These are phyloP conservation scores for Trachythela sp. DNA, from an alignment of 64 coral and sea anemone species.

Conservation along the genomic window DNA sequence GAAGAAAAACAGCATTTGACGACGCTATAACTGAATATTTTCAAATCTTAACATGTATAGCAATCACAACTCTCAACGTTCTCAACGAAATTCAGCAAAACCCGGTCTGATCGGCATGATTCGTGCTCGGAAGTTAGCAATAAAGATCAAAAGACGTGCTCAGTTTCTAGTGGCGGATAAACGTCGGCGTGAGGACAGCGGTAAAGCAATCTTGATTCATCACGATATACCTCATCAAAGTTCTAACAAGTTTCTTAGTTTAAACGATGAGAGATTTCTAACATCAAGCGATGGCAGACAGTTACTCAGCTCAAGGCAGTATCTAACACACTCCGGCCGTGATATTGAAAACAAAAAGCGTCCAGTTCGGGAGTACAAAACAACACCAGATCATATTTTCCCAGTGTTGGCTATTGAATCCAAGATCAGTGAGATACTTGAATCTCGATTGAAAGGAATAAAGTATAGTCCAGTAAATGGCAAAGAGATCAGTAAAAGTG, in stretches of 20 bases:
- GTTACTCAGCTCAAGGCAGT: neutral
- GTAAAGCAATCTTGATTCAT: conserved; percentile 64
- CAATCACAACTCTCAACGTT: neutral
- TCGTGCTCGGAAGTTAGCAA: conserved; percentile 78
- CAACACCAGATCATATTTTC: neutral
- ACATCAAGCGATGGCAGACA: neutral
- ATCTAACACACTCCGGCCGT: neutral
- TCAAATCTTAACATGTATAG: neutral
- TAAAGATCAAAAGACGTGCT: conserved; percentile 84
- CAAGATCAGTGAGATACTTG: neutral
- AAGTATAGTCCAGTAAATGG: neutral
- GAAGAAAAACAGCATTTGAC: neutral
- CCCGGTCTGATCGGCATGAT: conserved; percentile 86
- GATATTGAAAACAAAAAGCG: neutral
- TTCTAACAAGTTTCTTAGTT: neutral
- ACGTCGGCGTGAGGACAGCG: conserved; percentile 61
- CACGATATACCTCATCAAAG: conserved; percentile 60
- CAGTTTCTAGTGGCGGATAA: conserved; percentile 83
- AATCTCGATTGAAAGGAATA: neutral
- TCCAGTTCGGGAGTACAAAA: neutral
- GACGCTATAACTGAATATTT: neutral
- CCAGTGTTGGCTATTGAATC: neutral
- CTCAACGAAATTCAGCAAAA: neutral
- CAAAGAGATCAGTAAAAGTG: neutral
- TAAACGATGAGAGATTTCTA: neutral